Conservation (phyloP, 2,113 vertebrate genomes). For the Pao palembangensis region DNA sequence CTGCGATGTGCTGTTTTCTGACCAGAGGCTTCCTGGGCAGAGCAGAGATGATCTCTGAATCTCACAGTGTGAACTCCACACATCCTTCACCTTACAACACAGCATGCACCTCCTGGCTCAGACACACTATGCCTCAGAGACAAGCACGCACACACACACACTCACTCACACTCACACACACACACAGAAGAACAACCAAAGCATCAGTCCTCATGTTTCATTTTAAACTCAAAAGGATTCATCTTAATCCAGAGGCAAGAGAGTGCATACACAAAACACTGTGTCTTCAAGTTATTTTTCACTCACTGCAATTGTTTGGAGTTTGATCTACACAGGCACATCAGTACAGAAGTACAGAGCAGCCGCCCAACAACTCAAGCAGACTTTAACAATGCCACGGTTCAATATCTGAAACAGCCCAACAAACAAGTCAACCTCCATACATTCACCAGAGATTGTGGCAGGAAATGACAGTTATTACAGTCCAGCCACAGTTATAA, state of each 20-base stretch:
- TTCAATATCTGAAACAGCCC: not conserved
- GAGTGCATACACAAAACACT: slow-evolving; percentile 5
- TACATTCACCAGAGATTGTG: not conserved
- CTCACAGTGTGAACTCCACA: slow-evolving; percentile 46
- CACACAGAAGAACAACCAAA: slow-evolving; percentile 11
- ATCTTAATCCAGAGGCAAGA: slow-evolving; percentile 34
- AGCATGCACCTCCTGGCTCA: slow-evolving; percentile 27
- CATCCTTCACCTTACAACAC: slow-evolving; percentile 52
- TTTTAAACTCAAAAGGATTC: slow-evolving; percentile 30
- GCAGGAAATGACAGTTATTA: slow-evolving; percentile 16
- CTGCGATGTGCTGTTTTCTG: slow-evolving; percentile 43
- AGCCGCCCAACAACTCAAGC: slow-evolving; percentile 1
- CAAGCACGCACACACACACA: slow-evolving; percentile 2
- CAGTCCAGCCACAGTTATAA: slow-evolving; percentile 11
- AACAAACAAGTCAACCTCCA: slow-evolving; percentile 3
- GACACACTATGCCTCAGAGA: not conserved
- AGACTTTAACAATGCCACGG: slow-evolving; percentile 2
- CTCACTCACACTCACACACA: slow-evolving; percentile 17
- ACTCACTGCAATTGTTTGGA: not conserved
- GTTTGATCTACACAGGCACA: not conserved
- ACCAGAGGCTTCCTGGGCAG: slow-evolving; percentile 59
- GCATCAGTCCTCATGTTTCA: slow-evolving; percentile 26
- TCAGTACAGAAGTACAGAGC: slow-evolving; percentile 15
- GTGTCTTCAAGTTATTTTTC: slow-evolving; percentile 8
- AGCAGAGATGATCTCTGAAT: slow-evolving; percentile 61